A percentile compares a stretch with the other conserved stretches of the same genome.
These are phyloP conservation scores for Meloidogyne chitwoodi DNA, from an alignment of 1,140 invertebrate species.

Conservation along the genomic window DNA sequence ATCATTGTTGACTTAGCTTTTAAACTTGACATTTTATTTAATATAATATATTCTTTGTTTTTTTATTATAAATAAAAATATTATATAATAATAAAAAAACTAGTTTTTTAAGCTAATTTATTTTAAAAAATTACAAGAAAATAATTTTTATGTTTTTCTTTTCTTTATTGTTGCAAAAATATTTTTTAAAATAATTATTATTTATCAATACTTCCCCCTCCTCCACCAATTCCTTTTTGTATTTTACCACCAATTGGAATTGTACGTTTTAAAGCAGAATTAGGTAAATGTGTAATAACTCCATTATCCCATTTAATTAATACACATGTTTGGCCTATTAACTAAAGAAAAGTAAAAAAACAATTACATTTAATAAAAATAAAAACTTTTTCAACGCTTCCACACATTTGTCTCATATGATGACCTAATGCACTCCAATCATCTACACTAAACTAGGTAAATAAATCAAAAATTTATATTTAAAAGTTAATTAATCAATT, in stretches of 20 bases:
- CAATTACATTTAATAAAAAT: neutral
- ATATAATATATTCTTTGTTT: too few species aligned
- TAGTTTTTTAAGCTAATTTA: too few species aligned
- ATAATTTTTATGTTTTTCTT: too few species aligned
- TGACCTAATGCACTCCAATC: constrained; percentile 16
- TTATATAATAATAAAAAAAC: too few species aligned
- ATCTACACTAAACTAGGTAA: neutral
- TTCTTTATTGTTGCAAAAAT: too few species aligned
- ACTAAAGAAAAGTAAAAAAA: neutral
- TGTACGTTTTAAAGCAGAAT: constrained; percentile 4
- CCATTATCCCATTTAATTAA: constrained; percentile 16
- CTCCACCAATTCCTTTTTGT: neutral
- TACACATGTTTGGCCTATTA: constrained; percentile 8
- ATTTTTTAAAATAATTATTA: neutral
- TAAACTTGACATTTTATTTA: neutral
- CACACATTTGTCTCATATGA: constrained; percentile 20
- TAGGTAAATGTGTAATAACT: neutral
- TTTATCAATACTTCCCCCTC: neutral
- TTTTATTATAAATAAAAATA: too few species aligned
- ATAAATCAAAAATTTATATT: too few species aligned
- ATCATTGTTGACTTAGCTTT: too few species aligned
- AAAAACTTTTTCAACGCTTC: constrained; percentile 8
- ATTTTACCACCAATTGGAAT: constrained; percentile 7
- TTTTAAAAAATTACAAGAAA: too few species aligned
- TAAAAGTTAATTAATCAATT: too few species aligned